phyloP scores from a whole-genome alignment of 2,797 vertebrate genomes.

The Ctenochaetus hawaiiensis region DNA sequence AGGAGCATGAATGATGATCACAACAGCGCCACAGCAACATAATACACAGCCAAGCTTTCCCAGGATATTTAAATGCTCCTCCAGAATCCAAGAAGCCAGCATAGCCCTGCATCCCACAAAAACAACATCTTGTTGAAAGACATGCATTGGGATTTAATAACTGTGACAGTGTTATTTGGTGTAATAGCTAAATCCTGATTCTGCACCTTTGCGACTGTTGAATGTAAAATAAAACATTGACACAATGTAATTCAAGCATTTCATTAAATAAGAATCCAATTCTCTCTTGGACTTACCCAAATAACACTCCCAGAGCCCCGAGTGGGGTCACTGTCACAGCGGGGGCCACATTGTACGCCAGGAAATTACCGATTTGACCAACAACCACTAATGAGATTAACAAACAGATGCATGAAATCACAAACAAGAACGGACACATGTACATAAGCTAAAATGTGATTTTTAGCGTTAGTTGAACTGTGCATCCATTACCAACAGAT shows the following conservation, averaged over 20 bases:
- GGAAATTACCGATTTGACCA: slow-evolving; percentile 96
- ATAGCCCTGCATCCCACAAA: slow-evolving; percentile 88
- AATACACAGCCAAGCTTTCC: slow-evolving; percentile 94
- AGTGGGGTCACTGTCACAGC: slow-evolving; percentile 95
- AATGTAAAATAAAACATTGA: neutral
- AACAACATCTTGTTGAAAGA: slow-evolving; percentile 14
- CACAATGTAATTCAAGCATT: neutral
- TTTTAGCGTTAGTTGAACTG: neutral
- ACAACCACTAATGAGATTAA: slow-evolving; percentile 88
- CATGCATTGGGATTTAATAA: neutral
- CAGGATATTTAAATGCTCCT: slow-evolving; percentile 93
- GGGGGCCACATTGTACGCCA: slow-evolving; percentile 95
- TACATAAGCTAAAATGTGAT: neutral
- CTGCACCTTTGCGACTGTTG: neutral
- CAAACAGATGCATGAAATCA: slow-evolving; percentile 8
- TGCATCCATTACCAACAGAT: neutral
- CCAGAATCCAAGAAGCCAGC: slow-evolving; percentile 92
- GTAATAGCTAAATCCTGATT: neutral
- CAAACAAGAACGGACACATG: neutral
- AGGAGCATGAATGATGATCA: slow-evolving; percentile 94
- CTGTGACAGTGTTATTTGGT: neutral
- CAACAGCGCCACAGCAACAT: slow-evolving; percentile 93
- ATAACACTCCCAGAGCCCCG: slow-evolving; percentile 96
- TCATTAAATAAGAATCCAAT: too few species aligned
- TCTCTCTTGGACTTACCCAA: slow-evolving; percentile 88